Evolutionary conservation across 2,113 vertebrate genomes (phyloP).

Genomic region (Prolemur simus): DNA sequence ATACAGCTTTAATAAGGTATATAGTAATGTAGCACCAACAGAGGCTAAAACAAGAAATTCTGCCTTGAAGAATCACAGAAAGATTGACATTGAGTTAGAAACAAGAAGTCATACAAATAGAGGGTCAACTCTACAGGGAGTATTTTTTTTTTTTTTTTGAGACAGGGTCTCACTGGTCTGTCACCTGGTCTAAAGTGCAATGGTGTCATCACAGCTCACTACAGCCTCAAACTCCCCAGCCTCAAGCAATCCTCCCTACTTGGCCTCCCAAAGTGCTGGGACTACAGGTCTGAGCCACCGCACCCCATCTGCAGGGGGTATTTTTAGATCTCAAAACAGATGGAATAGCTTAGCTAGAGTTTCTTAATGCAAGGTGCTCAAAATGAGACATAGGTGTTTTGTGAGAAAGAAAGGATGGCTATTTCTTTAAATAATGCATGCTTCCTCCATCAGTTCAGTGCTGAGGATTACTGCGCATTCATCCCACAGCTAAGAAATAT

Average conservation of each 20-base stretch:
- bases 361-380: neutral
- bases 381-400: neutral
- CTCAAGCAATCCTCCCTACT: no score
- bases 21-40: neutral
- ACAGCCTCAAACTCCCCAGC: no score
- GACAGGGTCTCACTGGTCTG: no score
- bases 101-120: neutral
- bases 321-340: conserved; percentile 5
- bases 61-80: neutral
- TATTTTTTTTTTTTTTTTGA: no score
- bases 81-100: neutral
- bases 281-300: no score
- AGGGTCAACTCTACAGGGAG: neutral
- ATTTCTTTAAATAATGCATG: neutral
- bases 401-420: neutral
- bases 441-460: neutral
- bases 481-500: neutral
- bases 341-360: neutral
- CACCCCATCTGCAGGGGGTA: neutral
- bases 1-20: neutral
- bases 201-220: no score
- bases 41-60: conserved; percentile 19
- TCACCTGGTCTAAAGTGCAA: no score
- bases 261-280: no score
- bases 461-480: neutral